Evolutionary conservation across 2,888 invertebrate species (phyloP).

Genomic region (Amitus sp.): DNA sequence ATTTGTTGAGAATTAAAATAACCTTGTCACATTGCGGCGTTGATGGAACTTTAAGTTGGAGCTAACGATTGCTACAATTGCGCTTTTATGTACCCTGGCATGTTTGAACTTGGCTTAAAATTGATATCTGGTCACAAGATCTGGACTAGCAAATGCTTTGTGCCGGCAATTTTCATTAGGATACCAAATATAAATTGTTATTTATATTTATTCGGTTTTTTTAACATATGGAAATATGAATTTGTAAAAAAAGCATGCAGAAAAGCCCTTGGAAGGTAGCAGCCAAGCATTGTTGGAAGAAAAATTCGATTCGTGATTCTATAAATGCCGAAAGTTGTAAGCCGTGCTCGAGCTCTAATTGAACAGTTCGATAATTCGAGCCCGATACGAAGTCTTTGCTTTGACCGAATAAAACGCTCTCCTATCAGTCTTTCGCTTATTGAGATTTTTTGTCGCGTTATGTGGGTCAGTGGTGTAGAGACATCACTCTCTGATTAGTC

Average conservation of each 20-base stretch:
- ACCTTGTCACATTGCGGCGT: too few species aligned
- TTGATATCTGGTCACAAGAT: too few species aligned
- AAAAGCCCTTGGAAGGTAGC: not conserved
- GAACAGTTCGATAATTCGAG: slow-evolving; percentile 1
- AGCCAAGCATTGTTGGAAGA: not conserved
- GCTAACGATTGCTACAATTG: too few species aligned
- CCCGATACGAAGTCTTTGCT: slow-evolving; percentile 3
- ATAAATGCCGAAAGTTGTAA: slow-evolving; percentile 4
- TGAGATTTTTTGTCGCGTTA: not conserved
- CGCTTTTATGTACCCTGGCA: too few species aligned
- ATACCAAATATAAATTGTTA: too few species aligned
- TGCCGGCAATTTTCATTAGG: too few species aligned
- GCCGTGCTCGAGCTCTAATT: slow-evolving; percentile 2
- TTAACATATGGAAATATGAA: not conserved
- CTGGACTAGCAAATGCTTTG: too few species aligned
- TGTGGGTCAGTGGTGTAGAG: slow-evolving; percentile 4
- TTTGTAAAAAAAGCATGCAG: not conserved
- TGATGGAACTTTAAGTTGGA: too few species aligned
- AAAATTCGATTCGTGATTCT: not conserved
- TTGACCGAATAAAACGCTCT: slow-evolving; percentile 1
- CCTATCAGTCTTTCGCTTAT: not conserved
- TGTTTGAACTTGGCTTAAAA: too few species aligned
- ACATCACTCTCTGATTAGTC: not conserved
- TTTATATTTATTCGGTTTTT: too few species aligned
- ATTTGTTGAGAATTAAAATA: too few species aligned